Evolutionary conservation across 2,113 vertebrate genomes (phyloP).

Genomic region (Centrocercus urophasianus): DNA sequence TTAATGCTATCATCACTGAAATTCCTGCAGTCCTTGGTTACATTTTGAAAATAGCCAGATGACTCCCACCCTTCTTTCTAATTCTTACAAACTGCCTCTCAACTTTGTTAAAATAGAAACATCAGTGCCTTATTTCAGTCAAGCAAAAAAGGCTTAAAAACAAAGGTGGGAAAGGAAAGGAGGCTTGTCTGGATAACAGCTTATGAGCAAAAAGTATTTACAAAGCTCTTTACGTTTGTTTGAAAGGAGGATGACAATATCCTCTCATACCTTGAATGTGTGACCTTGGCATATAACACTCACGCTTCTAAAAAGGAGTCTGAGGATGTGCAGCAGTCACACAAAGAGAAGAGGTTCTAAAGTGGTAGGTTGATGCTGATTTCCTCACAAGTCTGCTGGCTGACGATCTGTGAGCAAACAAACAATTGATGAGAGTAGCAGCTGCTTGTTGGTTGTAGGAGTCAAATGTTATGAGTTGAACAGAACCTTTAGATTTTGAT

Average conservation of each 20-base stretch:
- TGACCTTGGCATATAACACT: background rate
- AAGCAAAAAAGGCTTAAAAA: background rate
- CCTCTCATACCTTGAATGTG: background rate
- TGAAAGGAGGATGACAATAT: background rate
- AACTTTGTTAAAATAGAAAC: background rate
- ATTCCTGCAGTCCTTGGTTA: background rate
- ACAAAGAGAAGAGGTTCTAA: background rate
- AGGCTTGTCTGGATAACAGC: background rate
- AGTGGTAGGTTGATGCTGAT: background rate
- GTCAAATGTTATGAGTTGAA: background rate
- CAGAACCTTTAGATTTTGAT: background rate
- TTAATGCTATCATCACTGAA: background rate
- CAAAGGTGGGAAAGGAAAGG: background rate
- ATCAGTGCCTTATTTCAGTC: background rate
- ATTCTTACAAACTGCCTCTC: conserved; percentile 44
- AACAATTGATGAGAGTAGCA: background rate
- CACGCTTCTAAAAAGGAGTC: background rate
- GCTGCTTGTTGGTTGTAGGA: background rate
- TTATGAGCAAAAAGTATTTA: background rate
- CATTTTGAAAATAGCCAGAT: conserved; percentile 30
- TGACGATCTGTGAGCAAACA: background rate
- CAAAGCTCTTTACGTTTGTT: background rate
- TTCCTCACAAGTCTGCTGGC: background rate
- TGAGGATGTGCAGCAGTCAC: background rate
- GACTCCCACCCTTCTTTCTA: conserved; percentile 6